A percentile compares a stretch with the other conserved stretches of the same genome.
These are phyloP conservation scores for Drosophila peninsularis DNA, from an alignment of 2,888 invertebrate genomes.

Conservation along the genomic window DNA sequence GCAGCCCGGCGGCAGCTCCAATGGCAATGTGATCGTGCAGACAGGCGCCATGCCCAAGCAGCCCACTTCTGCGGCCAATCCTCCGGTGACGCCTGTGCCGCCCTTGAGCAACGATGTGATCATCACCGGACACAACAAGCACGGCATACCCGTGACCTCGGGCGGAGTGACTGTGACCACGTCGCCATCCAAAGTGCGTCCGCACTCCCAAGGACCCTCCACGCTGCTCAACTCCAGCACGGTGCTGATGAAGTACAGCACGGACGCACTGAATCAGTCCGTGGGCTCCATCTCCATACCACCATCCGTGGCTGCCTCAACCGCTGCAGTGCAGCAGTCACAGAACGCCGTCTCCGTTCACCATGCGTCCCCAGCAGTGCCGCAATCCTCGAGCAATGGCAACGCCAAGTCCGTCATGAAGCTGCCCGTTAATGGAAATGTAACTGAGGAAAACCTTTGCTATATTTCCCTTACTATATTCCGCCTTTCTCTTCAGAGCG, in stretches of 20 bases:
- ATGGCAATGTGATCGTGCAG: slow-evolving; percentile 82
- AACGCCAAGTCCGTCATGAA: slow-evolving; percentile 85
- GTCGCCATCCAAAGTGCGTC: slow-evolving; percentile 85
- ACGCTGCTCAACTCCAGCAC: slow-evolving; percentile 83
- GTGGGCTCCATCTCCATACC: slow-evolving; percentile 84
- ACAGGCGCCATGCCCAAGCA: slow-evolving; percentile 78
- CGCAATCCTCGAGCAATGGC: slow-evolving; percentile 78
- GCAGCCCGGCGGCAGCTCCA: slow-evolving; percentile 84
- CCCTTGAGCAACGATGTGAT: slow-evolving; percentile 85
- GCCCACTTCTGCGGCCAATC: slow-evolving; percentile 70
- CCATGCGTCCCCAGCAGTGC: slow-evolving; percentile 84
- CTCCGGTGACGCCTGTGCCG: slow-evolving; percentile 84
- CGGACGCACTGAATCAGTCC: slow-evolving; percentile 84
- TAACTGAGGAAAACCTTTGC: slow-evolving; percentile 29
- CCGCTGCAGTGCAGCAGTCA: slow-evolving; percentile 33
- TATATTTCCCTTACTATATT: not conserved
- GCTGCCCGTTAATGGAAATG: slow-evolving; percentile 82
- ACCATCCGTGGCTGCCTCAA: slow-evolving; percentile 33
- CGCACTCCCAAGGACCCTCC: slow-evolving; percentile 86
- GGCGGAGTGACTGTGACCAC: slow-evolving; percentile 88
- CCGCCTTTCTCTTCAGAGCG: slow-evolving; percentile 55
- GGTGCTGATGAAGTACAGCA: slow-evolving; percentile 84
- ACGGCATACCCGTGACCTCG: slow-evolving; percentile 86
- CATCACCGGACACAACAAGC: slow-evolving; percentile 86
- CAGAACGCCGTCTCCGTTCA: slow-evolving; percentile 84